These are phyloP conservation scores for Desmodus rotundus DNA, from an alignment of 2,113 vertebrate species.

Conservation along the genomic window DNA sequence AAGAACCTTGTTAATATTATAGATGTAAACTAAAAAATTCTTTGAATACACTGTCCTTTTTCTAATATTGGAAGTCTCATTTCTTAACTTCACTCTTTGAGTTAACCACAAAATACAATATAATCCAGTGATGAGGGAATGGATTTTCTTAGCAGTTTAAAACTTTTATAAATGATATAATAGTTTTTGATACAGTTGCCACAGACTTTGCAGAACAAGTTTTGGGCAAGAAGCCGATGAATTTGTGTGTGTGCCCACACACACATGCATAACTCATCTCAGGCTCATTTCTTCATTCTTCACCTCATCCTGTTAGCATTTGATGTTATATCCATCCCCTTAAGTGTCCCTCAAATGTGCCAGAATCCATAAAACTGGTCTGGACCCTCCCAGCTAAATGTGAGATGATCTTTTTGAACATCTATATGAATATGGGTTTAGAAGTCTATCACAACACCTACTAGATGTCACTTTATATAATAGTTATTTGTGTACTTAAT, in stretches of 20 bases:
- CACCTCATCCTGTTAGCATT: not conserved
- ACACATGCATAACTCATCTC: not conserved
- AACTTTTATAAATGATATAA: not conserved
- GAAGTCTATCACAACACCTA: not conserved
- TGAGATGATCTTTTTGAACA: not conserved
- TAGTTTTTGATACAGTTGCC: not conserved
- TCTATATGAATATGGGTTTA: not conserved
- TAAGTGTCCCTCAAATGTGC: not conserved
- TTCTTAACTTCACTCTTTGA: conserved; percentile 21
- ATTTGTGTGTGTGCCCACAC: not conserved
- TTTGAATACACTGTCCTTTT: not conserved
- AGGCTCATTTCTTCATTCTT: conserved; percentile 18
- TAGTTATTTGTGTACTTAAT: not conserved
- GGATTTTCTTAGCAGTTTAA: not conserved
- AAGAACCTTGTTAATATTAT: not conserved
- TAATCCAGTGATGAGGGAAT: not conserved
- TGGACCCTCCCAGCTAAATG: not conserved
- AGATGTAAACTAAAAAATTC: not conserved
- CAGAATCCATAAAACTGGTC: not conserved
- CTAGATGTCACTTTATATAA: not conserved
- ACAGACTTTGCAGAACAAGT: not conserved
- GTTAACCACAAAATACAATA: not conserved
- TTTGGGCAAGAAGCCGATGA: conserved; percentile 1
- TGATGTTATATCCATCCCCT: not conserved
- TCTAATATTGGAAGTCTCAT: not conserved